Conservation (phyloP, 1,140 invertebrate species). For the Drosophila kepulauana region DNA sequence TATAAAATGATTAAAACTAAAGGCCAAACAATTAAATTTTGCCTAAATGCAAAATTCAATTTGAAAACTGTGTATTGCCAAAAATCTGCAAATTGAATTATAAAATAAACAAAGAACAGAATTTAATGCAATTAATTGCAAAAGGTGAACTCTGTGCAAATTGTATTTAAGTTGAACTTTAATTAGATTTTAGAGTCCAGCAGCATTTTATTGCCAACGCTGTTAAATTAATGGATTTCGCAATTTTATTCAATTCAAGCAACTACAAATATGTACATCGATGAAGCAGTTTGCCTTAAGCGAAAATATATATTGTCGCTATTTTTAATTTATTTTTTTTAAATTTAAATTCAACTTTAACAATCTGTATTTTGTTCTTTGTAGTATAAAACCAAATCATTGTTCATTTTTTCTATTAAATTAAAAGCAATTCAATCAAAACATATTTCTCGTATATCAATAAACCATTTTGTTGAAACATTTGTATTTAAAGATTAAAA, state of each 20-base stretch:
- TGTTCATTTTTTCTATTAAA: no score
- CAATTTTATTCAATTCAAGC: neutral
- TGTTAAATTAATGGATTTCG: neutral
- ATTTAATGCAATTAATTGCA: neutral
- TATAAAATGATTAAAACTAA: conserved; percentile 6
- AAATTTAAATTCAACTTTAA: no score
- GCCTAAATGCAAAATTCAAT: neutral
- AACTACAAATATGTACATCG: neutral
- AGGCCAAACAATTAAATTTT: neutral
- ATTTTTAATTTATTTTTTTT: no score
- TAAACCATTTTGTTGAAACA: no score
- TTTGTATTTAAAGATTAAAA: no score
- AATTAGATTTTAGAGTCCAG: neutral
- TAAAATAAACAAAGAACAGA: conserved; percentile 6
- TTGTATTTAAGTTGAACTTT: neutral
- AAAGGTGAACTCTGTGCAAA: neutral
- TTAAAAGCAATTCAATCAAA: no score
- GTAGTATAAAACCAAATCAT: no score
- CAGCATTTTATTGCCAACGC: neutral
- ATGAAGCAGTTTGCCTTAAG: neutral
- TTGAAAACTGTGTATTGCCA: neutral
- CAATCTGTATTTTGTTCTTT: no score
- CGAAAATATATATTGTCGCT: no score
- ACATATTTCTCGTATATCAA: no score
- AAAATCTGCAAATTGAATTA: neutral